Evolutionary conservation across 2,113 vertebrate species (phyloP).

Genomic region (Lanius ludovicianus): DNA sequence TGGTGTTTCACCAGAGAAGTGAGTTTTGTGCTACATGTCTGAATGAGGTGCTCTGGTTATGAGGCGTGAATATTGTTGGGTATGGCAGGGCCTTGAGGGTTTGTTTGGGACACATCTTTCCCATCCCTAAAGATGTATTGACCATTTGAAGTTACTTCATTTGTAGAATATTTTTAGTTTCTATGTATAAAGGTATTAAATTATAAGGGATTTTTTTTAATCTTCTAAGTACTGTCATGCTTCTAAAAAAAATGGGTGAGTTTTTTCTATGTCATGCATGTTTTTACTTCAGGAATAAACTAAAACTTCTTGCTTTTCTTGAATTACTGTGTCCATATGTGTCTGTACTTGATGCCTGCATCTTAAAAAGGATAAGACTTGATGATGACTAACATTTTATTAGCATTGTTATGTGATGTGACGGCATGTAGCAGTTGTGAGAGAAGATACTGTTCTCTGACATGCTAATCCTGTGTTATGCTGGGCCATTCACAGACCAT

Average conservation of each 20-base stretch:
- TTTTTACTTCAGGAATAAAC: background rate
- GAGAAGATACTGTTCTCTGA: slow-evolving; percentile 22
- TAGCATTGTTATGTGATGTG: slow-evolving; percentile 1
- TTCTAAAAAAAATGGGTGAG: background rate
- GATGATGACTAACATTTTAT: background rate
- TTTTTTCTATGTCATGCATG: background rate
- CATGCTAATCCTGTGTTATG: slow-evolving; percentile 34
- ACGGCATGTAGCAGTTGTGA: slow-evolving; percentile 45
- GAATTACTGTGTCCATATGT: background rate
- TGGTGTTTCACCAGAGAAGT: background rate
- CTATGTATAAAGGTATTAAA: background rate
- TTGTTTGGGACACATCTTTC: background rate
- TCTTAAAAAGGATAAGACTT: background rate
- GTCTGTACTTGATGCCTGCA: background rate
- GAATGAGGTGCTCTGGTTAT: background rate
- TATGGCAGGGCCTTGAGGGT: background rate
- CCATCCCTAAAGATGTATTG: background rate
- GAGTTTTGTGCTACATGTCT: background rate
- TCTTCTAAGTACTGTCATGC: background rate
- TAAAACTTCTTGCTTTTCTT: background rate
- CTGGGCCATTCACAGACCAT: background rate
- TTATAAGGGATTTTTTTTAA: rapidly evolving
- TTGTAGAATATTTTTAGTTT: background rate
- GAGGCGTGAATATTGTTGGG: background rate
- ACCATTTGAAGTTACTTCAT: background rate